Base-by-base conservation (phyloP, 2,797 vertebrate species). In the Pangasius djambal region DNA sequence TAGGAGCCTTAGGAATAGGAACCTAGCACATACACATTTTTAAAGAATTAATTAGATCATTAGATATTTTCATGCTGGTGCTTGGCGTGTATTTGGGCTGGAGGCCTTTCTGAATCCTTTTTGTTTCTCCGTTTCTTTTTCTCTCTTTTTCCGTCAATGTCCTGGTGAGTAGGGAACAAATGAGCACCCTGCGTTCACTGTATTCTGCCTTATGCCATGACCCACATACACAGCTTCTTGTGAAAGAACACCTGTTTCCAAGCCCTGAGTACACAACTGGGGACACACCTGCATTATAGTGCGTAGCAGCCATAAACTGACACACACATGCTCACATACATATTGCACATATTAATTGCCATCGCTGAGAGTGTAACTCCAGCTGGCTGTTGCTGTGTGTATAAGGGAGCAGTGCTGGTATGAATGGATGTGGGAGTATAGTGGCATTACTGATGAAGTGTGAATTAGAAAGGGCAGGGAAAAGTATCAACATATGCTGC, bases 201-300 rank as follows among this genome's bases (percentile, higher is more conserved):
- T 40, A 83, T 72, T n/a, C 61, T 57, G 37, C n/a, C 37, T 86
- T 72, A 65, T 63, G 28, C 59, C 31, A 16, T 89, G 91, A 93
- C 88, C 93, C 70, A 92, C 78, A 82, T 90, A 88, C 83, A 50
- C 79, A 86, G 75, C 87, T 40, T 84, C 83, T 85, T 90, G 90
- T 91, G 77, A 90, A 90, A 85, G 89, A 91, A 89, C 92, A 93
- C 91, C 91, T 92, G 92, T 87, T 91, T 85, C 86, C 13, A 31
- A 88, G 72, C 86, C 88, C 87, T 87, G 86, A 88, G 89, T 16
- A 55, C 87, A 87, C 85, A 79, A 86, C 87, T 91, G 89, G 85
- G 89, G 83, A 65, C 87, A 90, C 91, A 93, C 91, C 92, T 93
- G 90, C 74, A 61, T 72, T 44, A 85, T 85, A 79, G 55, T 50